These are phyloP conservation scores for Metacarcinus magister DNA, from an alignment of 2,888 invertebrate species.

Conservation along the genomic window DNA sequence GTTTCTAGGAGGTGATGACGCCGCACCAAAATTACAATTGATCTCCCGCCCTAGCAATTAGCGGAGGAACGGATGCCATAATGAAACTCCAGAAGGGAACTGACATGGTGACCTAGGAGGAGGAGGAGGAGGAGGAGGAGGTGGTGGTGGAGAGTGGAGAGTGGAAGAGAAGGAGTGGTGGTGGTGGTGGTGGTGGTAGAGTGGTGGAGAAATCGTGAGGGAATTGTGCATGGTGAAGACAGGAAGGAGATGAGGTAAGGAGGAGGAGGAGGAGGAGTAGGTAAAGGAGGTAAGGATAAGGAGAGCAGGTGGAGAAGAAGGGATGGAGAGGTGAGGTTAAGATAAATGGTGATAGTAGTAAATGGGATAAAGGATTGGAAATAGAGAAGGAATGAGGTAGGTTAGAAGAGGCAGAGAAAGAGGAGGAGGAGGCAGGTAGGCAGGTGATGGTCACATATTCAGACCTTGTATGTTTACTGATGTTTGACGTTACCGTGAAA, in stretches of 20 bases:
- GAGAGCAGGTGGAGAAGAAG: not conserved
- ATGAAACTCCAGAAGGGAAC: conserved; percentile 2
- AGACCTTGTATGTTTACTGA: not conserved
- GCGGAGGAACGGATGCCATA: not conserved
- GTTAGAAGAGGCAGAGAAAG: not conserved
- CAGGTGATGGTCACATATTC: not conserved
- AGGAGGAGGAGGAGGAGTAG: not conserved
- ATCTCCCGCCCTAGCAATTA: conserved; percentile 26
- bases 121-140: not conserved
- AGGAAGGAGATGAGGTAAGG: not conserved
- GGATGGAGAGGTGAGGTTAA: not conserved
- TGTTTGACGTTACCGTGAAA: not conserved
- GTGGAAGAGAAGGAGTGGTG: not conserved
- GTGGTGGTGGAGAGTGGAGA: not conserved
- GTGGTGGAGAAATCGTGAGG: no score
- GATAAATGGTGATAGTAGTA: not conserved
- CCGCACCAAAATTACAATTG: not conserved
- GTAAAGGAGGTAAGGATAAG: not conserved
- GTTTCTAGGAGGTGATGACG: not conserved
- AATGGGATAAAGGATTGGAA: not conserved
- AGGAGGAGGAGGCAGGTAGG: not conserved
- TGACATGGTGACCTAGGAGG: not conserved
- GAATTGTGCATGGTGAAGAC: not conserved
- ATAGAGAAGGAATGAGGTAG: not conserved
- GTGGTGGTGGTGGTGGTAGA: no score